A percentile compares a stretch with the other conserved stretches of the same genome.
phyloP scores from a whole-genome alignment of 2,888 invertebrate genomes.

The Apamea sordens region DNA sequence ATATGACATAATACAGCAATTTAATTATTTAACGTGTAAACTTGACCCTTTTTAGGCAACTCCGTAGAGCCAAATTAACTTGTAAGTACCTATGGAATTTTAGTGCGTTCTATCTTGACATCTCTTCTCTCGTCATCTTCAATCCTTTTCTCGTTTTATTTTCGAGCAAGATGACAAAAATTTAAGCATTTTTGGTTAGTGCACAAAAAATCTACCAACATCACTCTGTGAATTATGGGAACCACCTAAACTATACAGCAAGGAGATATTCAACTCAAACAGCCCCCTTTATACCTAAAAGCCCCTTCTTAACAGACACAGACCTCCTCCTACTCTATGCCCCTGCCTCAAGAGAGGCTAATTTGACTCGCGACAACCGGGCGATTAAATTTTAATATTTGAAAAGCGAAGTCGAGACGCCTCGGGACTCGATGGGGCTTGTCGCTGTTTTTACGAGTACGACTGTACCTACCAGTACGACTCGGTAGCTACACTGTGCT shows the following conservation, averaged over 20 bases:
- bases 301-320: constrained; percentile 6
- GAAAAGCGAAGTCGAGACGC: constrained; percentile 86
- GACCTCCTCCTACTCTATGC: constrained; percentile 69
- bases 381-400: constrained; percentile 91
- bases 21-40: neutral
- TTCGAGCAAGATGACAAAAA: neutral
- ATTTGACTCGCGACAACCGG: constrained; percentile 90
- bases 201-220: neutral
- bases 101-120: neutral
- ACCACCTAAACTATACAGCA: neutral
- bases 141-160: neutral
- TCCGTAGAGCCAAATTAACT: neutral
- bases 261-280: neutral
- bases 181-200: neutral
- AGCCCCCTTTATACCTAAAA: constrained; percentile 30
- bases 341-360: constrained; percentile 87
- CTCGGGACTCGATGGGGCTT: constrained; percentile 80
- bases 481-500: constrained; percentile 59
- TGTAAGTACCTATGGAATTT: neutral
- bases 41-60: too few relatives aligned
- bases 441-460: constrained; percentile 79
- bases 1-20: neutral
- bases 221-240: neutral
- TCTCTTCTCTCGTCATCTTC: neutral
- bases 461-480: constrained; percentile 70